Evolutionary conservation across 92 coral and sea anemone genomes (phyloP).

Genomic region (Epizoanthus illoricatus): DNA sequence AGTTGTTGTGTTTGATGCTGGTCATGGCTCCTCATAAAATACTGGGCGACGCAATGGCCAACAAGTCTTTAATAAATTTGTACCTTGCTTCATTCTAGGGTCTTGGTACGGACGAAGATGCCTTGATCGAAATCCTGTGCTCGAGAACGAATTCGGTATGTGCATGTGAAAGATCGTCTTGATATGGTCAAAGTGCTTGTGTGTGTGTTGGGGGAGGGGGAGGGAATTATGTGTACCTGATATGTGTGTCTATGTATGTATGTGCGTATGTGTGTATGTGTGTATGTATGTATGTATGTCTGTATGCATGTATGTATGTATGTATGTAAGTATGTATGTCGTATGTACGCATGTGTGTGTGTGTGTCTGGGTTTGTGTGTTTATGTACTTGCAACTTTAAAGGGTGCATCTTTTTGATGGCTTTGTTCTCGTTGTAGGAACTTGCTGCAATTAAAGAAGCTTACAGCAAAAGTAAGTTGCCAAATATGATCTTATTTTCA

Average conservation of each 20-base stretch:
- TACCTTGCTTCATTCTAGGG: constrained; percentile 53
- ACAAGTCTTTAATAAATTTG: background rate
- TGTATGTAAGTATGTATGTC: background rate
- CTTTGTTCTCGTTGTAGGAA: constrained; percentile 55
- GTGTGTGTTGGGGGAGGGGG: background rate
- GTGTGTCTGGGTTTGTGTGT: background rate
- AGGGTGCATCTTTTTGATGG: background rate
- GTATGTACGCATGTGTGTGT: background rate
- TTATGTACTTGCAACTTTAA: background rate
- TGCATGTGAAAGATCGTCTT: background rate
- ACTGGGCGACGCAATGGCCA: background rate
- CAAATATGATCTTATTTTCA: too few species aligned
- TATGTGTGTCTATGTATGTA: background rate
- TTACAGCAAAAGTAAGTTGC: constrained; percentile 69
- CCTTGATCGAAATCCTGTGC: constrained; percentile 81
- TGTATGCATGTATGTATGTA: background rate
- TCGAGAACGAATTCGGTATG: constrained; percentile 73
- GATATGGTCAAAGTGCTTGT: background rate
- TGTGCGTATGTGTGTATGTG: background rate
- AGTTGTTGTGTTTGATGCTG: too few species aligned
- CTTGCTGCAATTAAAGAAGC: constrained; percentile 75
- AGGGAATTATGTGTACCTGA: background rate
- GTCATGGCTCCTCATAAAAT: background rate
- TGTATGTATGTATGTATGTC: background rate
- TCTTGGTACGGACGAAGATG: constrained; percentile 84